Evolutionary conservation across 1,140 invertebrate species (phyloP), one percentile per base, ranked within the genome.

Genomic region (Macrostomum lignano): DNA sequence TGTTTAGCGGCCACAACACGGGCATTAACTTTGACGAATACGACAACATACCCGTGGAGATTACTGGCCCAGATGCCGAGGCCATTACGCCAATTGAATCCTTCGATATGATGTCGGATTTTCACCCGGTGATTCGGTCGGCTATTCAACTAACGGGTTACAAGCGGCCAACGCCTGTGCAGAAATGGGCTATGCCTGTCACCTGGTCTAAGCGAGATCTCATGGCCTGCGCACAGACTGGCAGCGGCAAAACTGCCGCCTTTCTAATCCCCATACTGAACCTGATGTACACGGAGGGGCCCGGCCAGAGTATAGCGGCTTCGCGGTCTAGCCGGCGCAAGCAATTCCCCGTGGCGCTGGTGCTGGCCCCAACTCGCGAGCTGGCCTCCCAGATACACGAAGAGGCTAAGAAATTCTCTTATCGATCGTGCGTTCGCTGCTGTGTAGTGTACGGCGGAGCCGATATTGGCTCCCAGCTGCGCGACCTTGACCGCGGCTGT

Each of bases 191-290:
- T 0, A 70, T 91, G 26, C 79, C 84, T 0, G 71, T 75, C 10
- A 70, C 93, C 23, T 51, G 69, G 46, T 55, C 37, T 0, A 69
- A 70, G 3, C 52, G 76, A 28, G 84, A 94, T 61, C 43, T 94
- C 6, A 93, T 94, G 81, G 82, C 71, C 0, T 93, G 84, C 52
- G 84, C 86, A 0, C 82, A 94, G 56, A 96, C 86, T 23, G 86
- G 86, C 0, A 88, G 79, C 1, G 86, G 86, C 21, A 94, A 94
- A 65, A 88, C 79, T 32, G 86, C 84, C 41, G 84, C 84, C 38
- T 94, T 93, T 56, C 59, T 93, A 44, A 70, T 93, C 50, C 86
- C 84, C 39, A 82, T 93, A 46, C 65, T 94, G 38, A 86, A 91
- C 63, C 74, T n/a, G n/a, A 78, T 57, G 77, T 93, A 59, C 84